Conservation (phyloP, 2,888 invertebrate species). For the Hydropsyche betteni region DNA sequence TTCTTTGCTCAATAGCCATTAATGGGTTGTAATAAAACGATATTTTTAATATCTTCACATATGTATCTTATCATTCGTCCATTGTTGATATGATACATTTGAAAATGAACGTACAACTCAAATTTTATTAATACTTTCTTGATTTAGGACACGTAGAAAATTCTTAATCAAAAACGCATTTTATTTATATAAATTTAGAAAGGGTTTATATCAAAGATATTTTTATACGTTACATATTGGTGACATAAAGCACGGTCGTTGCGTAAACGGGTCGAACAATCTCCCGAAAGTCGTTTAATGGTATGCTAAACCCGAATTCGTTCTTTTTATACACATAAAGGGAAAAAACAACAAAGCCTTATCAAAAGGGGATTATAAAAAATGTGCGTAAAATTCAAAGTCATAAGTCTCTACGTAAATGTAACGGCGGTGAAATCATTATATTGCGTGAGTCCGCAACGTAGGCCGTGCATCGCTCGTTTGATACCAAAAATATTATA, state of each 20-base stretch:
- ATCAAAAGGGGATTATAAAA: constrained; percentile 46
- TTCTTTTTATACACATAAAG: constrained; percentile 13
- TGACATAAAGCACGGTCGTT: background rate
- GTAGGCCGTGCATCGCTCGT: constrained; percentile 18
- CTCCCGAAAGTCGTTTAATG: constrained; percentile 29
- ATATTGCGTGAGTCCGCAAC: constrained; percentile 41
- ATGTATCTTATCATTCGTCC: too few species aligned
- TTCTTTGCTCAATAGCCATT: too few species aligned
- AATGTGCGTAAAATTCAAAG: constrained; percentile 46
- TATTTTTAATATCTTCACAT: too few species aligned
- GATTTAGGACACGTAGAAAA: too few species aligned
- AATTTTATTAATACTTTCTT: too few species aligned
- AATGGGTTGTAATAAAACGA: too few species aligned
- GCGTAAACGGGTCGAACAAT: constrained; percentile 13
- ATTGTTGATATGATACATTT: too few species aligned
- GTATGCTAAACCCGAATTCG: constrained; percentile 20
- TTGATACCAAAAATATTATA: constrained; percentile 16
- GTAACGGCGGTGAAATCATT: constrained; percentile 37
- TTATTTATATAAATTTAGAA: too few species aligned
- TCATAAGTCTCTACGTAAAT: constrained; percentile 39
- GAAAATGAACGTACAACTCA: too few species aligned
- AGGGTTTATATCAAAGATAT: background rate
- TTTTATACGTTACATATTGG: constrained; percentile 3
- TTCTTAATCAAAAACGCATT: too few species aligned
- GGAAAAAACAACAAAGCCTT: constrained; percentile 37